Evolutionary conservation across 2,888 invertebrate genomes (phyloP), one percentile per base, ranked within the genome.

Genomic region (Hipparchia semele): DNA sequence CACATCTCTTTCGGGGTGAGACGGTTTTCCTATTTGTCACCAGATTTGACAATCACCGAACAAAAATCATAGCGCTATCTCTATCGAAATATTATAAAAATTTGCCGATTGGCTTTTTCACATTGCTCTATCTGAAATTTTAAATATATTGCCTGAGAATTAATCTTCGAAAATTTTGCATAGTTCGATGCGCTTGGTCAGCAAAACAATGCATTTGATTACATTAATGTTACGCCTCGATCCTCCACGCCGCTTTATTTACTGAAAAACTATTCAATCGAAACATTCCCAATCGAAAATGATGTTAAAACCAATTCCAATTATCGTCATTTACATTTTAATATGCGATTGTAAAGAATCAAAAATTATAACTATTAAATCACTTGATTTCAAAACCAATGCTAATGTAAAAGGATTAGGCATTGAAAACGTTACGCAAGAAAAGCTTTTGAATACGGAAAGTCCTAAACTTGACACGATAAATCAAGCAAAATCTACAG

Each of bases 181-280:
- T 69, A 75, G 69, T 68, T 62, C 58, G 73, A 62, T 73, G 54
- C 76, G 74, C 71, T 68, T 69, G 58, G 49, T 68, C 65, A 53
- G 39, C 60, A 61, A 53, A n/a, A 71, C 75, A 76, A 74, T 77
- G 69, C 71, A 74, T 76, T 72, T 75, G 68, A 77, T 78, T 76
- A 73, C 72, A 66, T 73, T 54, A 58, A 75, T 73, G 74, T 59
- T 62, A 72, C 73, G 73, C 76, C 12, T 53, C 69, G 75, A 71
- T 75, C 74, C 23, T 68, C 69, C 64, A 71, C 66, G 67, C 54
- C 10, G 7, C 13, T 58, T 67, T 13, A 33, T 67, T 70, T 46
- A 68, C 62, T 12, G 65, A 49, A 54, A 66, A 66, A 54, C 46
- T 33, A 61, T 61, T 59, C 8, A 9, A 45, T 8, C 12, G 53